Evolutionary conservation across 2,113 vertebrate species (phyloP).

Genomic region (Gopherus flavomarginatus): DNA sequence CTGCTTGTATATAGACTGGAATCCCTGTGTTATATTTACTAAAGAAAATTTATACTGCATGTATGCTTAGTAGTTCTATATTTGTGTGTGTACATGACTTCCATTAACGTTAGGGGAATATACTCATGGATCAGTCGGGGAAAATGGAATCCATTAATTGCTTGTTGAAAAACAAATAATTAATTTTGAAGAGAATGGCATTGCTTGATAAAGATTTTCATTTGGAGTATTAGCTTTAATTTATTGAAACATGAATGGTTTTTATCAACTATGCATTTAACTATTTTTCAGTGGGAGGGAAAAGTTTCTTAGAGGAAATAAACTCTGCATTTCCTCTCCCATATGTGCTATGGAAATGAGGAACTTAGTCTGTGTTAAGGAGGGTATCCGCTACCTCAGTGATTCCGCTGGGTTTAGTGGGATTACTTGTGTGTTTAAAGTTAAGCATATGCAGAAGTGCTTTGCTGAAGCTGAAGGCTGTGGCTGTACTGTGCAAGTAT

Average conservation of each 20-base stretch:
- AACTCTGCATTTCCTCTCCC: background rate
- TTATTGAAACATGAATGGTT: background rate
- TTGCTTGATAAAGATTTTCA: background rate
- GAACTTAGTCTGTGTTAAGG: background rate
- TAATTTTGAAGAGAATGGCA: background rate
- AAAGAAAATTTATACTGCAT: background rate
- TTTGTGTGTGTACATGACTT: background rate
- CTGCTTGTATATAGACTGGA: background rate
- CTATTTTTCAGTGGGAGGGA: background rate
- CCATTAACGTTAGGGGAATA: background rate
- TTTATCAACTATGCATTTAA: background rate
- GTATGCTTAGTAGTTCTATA: fast-evolving
- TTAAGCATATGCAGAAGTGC: background rate
- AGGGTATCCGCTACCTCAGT: background rate
- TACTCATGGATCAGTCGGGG: background rate
- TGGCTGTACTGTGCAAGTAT: background rate
- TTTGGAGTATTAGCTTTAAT: background rate
- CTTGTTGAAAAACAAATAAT: background rate
- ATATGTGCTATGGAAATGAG: background rate
- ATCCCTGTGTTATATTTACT: background rate
- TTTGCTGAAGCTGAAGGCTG: background rate
- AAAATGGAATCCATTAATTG: background rate
- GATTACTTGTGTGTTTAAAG: background rate
- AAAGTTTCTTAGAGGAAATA: background rate
- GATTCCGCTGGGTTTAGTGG: background rate